A percentile compares a stretch with the other conserved stretches of the same genome.
Evolutionary conservation across 2,113 vertebrate species (phyloP).

Genomic region (Mesocricetus auratus): DNA sequence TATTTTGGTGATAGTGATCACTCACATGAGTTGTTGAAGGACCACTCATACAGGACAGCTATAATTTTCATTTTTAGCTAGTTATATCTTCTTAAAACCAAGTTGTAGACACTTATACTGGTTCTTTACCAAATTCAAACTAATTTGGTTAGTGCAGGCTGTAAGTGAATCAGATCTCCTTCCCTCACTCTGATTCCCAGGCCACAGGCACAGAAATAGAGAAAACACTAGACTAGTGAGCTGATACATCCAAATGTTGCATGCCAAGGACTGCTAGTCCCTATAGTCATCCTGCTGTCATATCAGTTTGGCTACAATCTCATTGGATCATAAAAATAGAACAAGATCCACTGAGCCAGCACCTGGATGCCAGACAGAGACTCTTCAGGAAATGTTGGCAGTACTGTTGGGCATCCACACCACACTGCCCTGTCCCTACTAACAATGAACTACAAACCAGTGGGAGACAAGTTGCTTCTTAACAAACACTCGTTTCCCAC

Average conservation of each 20-base stretch:
- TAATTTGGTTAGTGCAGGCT: background rate
- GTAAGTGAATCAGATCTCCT: background rate
- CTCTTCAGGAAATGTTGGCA: background rate
- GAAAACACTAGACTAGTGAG: background rate
- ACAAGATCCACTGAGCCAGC: background rate
- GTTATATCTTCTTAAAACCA: background rate
- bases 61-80: background rate
- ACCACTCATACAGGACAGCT: background rate
- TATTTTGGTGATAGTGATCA: conserved; percentile 16
- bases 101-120: background rate
- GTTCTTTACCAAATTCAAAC: background rate
- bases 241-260: background rate
- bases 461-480: background rate
- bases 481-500: background rate
- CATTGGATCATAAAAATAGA: conserved; percentile 33
- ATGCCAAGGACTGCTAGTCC: background rate
- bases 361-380: background rate
- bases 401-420: background rate
- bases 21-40: background rate
- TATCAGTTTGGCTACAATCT: background rate
- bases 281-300: background rate
- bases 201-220: background rate
- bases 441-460: background rate
- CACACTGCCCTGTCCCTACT: background rate
- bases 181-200: background rate